phyloP scores from a whole-genome alignment of 2,113 vertebrate genomes.

The Pluvianellus socialis region DNA sequence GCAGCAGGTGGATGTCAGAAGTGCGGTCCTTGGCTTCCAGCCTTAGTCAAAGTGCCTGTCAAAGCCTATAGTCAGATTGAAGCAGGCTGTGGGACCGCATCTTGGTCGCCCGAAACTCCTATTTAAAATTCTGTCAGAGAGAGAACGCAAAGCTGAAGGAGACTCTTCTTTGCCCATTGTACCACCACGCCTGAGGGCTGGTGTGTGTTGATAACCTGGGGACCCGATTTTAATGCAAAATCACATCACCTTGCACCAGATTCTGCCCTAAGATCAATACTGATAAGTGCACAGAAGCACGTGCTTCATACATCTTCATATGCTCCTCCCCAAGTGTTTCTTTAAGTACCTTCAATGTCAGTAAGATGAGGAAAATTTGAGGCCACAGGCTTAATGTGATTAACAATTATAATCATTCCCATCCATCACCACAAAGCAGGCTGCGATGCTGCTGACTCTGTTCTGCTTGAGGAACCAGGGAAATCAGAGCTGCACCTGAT shows the following conservation, averaged over 20 bases:
- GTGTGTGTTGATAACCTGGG: background rate
- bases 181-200: background rate
- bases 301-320: background rate
- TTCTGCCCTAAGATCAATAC: background rate
- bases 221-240: background rate
- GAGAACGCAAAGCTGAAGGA: background rate
- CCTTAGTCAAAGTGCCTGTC: accelerated
- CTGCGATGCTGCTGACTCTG: accelerated
- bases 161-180: background rate
- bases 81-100: background rate
- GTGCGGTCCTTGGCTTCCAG: background rate
- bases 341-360: background rate
- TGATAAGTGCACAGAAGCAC: background rate
- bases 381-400: background rate
- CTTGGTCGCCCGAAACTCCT: background rate
- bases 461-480: background rate
- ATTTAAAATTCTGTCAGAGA: background rate
- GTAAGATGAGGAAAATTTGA: background rate
- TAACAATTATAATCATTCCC: background rate
- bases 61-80: background rate
- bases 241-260: background rate
- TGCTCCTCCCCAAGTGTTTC: background rate
- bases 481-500: background rate
- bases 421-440: background rate
- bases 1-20: background rate